Percentiles rank a stretch among this genome's conserved stretches.
phyloP scores from a whole-genome alignment of 2,113 vertebrate species.

The Gallinago paraguaiae region DNA sequence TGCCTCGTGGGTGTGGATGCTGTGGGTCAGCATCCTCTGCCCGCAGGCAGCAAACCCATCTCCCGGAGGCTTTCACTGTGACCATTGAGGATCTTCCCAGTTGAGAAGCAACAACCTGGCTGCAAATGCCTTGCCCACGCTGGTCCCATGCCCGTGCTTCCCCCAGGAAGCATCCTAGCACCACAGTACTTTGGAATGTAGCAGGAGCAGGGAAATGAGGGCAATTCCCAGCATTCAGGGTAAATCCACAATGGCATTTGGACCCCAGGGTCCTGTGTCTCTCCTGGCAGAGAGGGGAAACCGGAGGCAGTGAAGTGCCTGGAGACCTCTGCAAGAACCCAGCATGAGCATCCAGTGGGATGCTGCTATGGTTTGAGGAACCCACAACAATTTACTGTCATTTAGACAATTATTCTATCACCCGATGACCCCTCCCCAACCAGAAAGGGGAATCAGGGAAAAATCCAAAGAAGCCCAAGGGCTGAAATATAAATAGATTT shows the following conservation, averaged over 20 bases:
- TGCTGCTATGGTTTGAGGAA: not conserved
- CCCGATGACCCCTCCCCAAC: not conserved
- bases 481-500: not conserved
- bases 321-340: not conserved
- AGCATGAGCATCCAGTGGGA: rapidly evolving
- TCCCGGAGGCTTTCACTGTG: not conserved
- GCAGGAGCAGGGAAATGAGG: not conserved
- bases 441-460: not conserved
- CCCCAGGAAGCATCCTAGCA: too few relatives aligned
- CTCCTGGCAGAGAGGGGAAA: too few relatives aligned
- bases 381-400: not conserved
- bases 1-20: not conserved
- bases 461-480: not conserved
- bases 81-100: not conserved
- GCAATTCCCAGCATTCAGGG: not conserved
- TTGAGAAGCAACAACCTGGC: not conserved
- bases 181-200: not conserved
- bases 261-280: not conserved
- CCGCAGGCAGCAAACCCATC: not conserved
- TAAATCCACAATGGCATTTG: not conserved
- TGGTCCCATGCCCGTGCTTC: not conserved
- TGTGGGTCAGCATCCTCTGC: not conserved
- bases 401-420: not conserved
- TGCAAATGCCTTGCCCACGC: rapidly evolving
- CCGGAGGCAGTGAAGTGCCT: not conserved